Evolutionary conservation across 92 coral and sea anemone genomes (phyloP).

Genomic region (Scolanthus callimorphus): DNA sequence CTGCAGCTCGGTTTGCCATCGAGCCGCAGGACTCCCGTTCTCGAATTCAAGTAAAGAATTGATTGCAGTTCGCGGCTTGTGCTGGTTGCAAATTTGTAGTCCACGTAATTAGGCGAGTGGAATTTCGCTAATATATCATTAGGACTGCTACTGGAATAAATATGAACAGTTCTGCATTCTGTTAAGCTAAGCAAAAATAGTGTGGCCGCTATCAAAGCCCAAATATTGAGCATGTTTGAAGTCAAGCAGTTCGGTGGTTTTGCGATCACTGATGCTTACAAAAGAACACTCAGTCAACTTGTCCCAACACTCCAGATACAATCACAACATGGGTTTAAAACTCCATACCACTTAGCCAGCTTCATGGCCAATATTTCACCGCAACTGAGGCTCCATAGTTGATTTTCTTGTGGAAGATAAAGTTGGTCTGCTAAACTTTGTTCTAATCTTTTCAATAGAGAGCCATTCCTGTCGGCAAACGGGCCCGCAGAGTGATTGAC

Average conservation of each 20-base stretch:
- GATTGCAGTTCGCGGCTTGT: conserved; percentile 28
- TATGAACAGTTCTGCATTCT: conserved; percentile 60
- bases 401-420: conserved; percentile 13
- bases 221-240: conserved; percentile 30
- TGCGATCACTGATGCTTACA: conserved; percentile 20
- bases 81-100: conserved; percentile 30
- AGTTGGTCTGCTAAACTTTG: conserved; percentile 22
- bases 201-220: conserved; percentile 12
- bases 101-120: conserved; percentile 28
- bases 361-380: conserved; percentile 1
- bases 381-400: conserved; percentile 1
- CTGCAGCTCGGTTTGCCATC: conserved; percentile 57
- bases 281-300: conserved; percentile 44
- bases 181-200: conserved; percentile 16
- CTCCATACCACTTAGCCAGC: no score
- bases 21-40: conserved; percentile 66
- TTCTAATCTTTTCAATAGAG: conserved; percentile 33
- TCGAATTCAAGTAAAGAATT: conserved; percentile 55
- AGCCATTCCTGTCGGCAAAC: conserved; percentile 63
- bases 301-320: no score
- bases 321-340: no score
- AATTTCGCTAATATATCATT: conserved; percentile 56
- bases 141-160: conserved; percentile 58
- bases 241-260: conserved; percentile 5
- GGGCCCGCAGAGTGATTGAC: conserved; percentile 59